Evolutionary conservation across 2,113 vertebrate species (phyloP).

Genomic region (Neogobius melanostomus): DNA sequence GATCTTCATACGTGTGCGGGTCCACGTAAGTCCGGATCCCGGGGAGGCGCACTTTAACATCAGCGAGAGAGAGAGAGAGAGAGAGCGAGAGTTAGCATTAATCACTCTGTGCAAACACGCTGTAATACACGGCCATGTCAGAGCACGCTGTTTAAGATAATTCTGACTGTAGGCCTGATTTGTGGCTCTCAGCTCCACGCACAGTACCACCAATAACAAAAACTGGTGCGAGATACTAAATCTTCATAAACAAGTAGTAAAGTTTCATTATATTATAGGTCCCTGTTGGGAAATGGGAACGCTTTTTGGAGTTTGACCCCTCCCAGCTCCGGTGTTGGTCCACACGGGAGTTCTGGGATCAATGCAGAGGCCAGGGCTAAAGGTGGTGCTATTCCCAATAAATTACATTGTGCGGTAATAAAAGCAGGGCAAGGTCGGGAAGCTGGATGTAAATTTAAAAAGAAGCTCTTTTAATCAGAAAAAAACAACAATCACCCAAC

Average conservation of each 20-base stretch:
- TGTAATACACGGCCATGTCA: conserved; percentile 1
- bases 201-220: neutral
- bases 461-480: neutral
- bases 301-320: conserved; percentile 37
- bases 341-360: conserved; percentile 29
- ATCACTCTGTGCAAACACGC: neutral
- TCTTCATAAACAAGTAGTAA: conserved; percentile 31
- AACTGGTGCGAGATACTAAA: conserved; percentile 5
- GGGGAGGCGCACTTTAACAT: conserved; percentile 76
- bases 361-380: conserved; percentile 35
- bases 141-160: conserved; percentile 4
- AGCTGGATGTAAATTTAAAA: neutral
- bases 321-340: conserved; percentile 23
- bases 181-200: neutral
- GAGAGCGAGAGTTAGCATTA: conserved; percentile 1
- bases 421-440: neutral
- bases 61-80: conserved; percentile 12
- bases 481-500: neutral
- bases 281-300: conserved; percentile 30
- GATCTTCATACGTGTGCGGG: conserved; percentile 83
- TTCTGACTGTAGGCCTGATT: conserved; percentile 10
- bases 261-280: conserved; percentile 45
- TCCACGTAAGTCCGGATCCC: conserved; percentile 83
- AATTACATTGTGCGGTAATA: conserved; percentile 15
- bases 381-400: conserved; percentile 32